Evolutionary conservation across 1,140 invertebrate genomes (phyloP), one percentile per base, ranked within the genome.

Genomic region (Hormaphis cornu): DNA sequence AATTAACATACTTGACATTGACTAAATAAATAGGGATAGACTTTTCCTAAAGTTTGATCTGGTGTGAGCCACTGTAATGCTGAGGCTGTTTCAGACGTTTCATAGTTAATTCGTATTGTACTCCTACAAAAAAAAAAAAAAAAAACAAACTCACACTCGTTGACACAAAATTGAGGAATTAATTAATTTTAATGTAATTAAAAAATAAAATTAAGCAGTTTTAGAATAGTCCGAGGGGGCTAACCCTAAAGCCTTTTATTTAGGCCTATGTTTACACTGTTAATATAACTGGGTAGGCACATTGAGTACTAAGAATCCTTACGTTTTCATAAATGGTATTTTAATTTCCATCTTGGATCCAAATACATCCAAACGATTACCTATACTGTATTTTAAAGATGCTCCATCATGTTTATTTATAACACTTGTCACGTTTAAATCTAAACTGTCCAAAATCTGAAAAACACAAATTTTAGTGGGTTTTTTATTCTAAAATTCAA

Each of bases 21-120:
- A 72, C 90, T 95, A 80, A 91, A 97, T 71, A 98, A 76, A 77
- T 91, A 97, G 1, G 95, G 94, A 75, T 90, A 83, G 72, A 85
- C 82, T 79, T 91, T 90, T 48, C 93, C 92, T 7, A 88, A 84
- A 16, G 95, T 98, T 80, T 95, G 92, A 72, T 87, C 83, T 12
- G 91, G 85, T 66, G 82, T 82, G 35, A 98, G 76, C 94, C 95
- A 98, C 78, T 95, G 91, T 18, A 98, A 80, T 18, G 90, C 94
- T 71, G 86, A 87, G 8, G 89, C 85, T 33, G 83, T 80, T 58
- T 85, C 83, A n/a, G 83, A 82, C 5, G 91, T 92, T 73, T 83
- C 80, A 79, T 94, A 95, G 33, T 26, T 48, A 22, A 66, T 66
- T 50, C 20, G 28, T 33, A 66, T 66, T 7, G 33, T 14, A 3